phyloP scores from a whole-genome alignment of 2,113 vertebrate genomes.

The Mastomys natalensis region DNA sequence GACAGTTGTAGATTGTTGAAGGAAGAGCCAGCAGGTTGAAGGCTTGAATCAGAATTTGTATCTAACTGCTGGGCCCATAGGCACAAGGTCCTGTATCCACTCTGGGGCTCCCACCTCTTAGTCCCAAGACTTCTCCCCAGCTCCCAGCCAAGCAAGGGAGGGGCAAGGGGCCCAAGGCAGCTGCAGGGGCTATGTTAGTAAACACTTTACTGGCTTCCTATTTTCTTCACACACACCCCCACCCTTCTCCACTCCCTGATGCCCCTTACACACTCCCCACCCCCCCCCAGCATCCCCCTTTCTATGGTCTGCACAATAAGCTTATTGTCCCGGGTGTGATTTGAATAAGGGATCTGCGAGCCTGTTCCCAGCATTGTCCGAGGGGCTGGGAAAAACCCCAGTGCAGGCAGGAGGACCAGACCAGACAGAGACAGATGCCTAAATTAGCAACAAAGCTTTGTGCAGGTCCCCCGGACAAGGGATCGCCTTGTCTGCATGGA shows the following conservation, averaged over 20 bases:
- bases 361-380: constrained; percentile 93
- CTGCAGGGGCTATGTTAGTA: constrained; percentile 93
- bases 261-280: constrained; percentile 65
- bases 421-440: constrained; percentile 96
- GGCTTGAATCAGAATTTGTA: background rate
- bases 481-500: constrained; percentile 89
- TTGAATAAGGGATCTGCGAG: constrained; percentile 93
- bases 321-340: constrained; percentile 93
- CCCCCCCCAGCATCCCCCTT: constrained; percentile 86
- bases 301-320: constrained; percentile 92
- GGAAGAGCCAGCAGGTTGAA: background rate
- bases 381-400: constrained; percentile 88
- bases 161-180: constrained; percentile 85
- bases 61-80: background rate
- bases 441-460: constrained; percentile 94
- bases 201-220: constrained; percentile 92
- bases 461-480: constrained; percentile 91
- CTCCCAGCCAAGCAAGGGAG: constrained; percentile 69
- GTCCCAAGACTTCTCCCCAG: constrained; percentile 43
- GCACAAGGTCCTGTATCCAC: background rate
- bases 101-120: background rate
- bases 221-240: constrained; percentile 92
- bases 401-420: constrained; percentile 89
- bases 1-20: background rate
- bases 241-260: constrained; percentile 71